phyloP scores from a whole-genome alignment of 1,140 invertebrate species.

The Drosophila ercepeae region DNA sequence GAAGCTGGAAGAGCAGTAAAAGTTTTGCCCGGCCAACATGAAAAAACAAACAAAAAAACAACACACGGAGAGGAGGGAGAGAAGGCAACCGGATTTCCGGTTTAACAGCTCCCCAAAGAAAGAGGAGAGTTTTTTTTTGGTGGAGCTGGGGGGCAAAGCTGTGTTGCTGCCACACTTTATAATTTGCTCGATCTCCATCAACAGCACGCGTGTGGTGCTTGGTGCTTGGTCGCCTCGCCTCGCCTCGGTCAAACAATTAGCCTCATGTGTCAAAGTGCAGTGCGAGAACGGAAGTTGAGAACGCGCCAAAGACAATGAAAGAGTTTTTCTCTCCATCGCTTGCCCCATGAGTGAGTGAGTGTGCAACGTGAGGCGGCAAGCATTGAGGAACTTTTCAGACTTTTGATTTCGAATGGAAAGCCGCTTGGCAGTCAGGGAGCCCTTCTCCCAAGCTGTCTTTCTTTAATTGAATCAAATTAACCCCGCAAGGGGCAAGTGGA shows the following conservation, averaged over 20 bases:
- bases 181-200: conserved; percentile 58
- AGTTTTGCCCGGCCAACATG: conserved; percentile 49
- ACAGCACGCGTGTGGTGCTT: conserved; percentile 47
- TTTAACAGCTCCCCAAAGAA: conserved; percentile 62
- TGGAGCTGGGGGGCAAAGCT: conserved; percentile 7
- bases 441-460: conserved; percentile 11
- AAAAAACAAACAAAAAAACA: conserved; percentile 43
- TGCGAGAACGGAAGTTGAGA: conserved; percentile 64
- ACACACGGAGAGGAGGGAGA: conserved; percentile 11
- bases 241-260: conserved; percentile 59
- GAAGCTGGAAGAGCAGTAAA: conserved; percentile 54
- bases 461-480: conserved; percentile 80
- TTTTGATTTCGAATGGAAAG: conserved; percentile 54
- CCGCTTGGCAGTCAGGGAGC: background rate
- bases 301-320: conserved; percentile 63
- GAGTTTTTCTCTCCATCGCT: conserved; percentile 1
- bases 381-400: conserved; percentile 68
- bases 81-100: conserved; percentile 68
- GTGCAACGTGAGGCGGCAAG: conserved; percentile 76
- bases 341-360: background rate
- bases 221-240: too few species aligned
- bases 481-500: conserved; percentile 23
- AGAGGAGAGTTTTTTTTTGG: background rate
- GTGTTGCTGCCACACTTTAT: conserved; percentile 63
- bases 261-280: conserved; percentile 77